Evolutionary conservation across 2,888 invertebrate genomes (phyloP).

Genomic region (Heliconius charithonia): DNA sequence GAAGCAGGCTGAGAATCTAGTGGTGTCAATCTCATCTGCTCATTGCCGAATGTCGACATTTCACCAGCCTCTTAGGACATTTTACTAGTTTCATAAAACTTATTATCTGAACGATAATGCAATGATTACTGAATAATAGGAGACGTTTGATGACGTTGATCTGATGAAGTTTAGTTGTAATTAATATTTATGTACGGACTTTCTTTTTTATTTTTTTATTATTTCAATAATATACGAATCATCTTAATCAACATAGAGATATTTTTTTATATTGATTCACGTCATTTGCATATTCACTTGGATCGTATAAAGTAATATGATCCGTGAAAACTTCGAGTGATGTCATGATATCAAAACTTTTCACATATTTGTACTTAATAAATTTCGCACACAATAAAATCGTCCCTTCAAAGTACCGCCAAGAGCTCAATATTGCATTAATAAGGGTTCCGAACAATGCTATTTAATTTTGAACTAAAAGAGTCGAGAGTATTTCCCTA

Average conservation of each 20-base stretch:
- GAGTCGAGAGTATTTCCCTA: conserved; percentile 62
- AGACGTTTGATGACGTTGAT: not conserved
- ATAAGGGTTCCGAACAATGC: conserved; percentile 78
- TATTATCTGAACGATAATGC: not conserved
- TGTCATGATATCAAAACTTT: conserved; percentile 47
- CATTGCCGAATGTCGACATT: not conserved
- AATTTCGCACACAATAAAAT: conserved; percentile 76
- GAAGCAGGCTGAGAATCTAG: no score
- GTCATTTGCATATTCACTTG: not conserved
- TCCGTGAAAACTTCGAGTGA: conserved; percentile 31
- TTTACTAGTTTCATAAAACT: not conserved
- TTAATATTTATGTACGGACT: not conserved
- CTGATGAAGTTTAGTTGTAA: not conserved
- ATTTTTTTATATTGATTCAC: not conserved
- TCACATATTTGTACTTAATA: conserved; percentile 60
- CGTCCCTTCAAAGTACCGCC: conserved; percentile 63
- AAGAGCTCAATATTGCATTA: conserved; percentile 79
- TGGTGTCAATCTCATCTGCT: not conserved
- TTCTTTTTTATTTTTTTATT: not conserved
- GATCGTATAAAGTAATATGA: conserved; percentile 20
- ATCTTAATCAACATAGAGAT: not conserved
- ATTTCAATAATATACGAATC: not conserved
- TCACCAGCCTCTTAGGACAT: not conserved
- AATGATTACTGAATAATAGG: not conserved
- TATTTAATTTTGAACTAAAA: conserved; percentile 79